phyloP scores from a whole-genome alignment of 2,113 vertebrate genomes.

The Elephantulus edwardii region DNA sequence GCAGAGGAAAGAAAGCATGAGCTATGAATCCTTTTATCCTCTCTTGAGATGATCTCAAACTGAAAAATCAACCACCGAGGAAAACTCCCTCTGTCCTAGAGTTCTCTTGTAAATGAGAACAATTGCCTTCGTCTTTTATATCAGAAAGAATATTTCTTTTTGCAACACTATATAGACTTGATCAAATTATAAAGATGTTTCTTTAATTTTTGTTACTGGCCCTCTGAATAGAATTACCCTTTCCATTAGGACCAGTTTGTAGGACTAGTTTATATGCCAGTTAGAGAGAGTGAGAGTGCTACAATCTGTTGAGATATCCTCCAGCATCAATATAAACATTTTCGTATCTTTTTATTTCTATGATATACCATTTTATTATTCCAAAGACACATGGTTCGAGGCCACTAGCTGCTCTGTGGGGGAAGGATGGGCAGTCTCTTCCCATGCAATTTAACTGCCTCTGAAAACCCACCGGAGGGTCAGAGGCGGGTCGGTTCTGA shows the following conservation, averaged over 20 bases:
- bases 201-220: background rate
- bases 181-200: background rate
- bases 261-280: background rate
- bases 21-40: background rate
- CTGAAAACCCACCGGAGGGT: no score
- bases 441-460: no score
- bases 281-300: background rate
- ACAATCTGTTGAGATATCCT: background rate
- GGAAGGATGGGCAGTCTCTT: no score
- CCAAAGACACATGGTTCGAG: no score
- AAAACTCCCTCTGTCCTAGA: background rate
- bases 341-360: background rate
- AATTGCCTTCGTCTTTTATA: background rate
- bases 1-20: background rate
- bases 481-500: no score
- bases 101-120: slow-evolving; percentile 20
- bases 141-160: slow-evolving; percentile 15
- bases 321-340: background rate
- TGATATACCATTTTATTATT: no score
- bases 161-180: background rate
- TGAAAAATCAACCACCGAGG: background rate
- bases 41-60: background rate
- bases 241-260: background rate
- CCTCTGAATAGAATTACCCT: background rate
- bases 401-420: no score